Evolutionary conservation across 2,113 vertebrate species (phyloP).

Genomic region (Parotia lawesii): DNA sequence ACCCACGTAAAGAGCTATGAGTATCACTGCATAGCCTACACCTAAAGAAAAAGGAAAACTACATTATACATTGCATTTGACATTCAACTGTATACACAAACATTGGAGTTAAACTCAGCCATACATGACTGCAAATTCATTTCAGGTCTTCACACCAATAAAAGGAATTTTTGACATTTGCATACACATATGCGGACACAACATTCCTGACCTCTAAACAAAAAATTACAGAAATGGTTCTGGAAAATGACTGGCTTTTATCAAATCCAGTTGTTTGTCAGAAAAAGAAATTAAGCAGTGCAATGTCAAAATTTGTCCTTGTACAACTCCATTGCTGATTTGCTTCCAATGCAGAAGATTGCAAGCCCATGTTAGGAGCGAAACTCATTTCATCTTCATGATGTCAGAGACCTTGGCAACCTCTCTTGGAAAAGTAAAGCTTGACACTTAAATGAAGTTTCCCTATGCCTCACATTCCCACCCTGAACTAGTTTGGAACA

Average conservation of each 20-base stretch:
- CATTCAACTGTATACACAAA: background rate
- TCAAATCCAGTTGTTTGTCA: background rate
- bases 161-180: background rate
- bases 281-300: slow-evolving; percentile 8
- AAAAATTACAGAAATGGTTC: background rate
- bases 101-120: background rate
- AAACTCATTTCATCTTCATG: slow-evolving; percentile 8
- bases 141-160: background rate
- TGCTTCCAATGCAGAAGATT: background rate
- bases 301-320: slow-evolving; percentile 1
- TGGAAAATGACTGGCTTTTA: slow-evolving; percentile 13
- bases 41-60: slow-evolving; percentile 72
- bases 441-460: background rate
- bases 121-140: background rate
- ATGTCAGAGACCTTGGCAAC: slow-evolving; percentile 30
- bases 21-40: slow-evolving; percentile 95
- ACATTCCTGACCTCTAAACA: background rate
- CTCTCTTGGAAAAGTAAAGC: slow-evolving; percentile 29
- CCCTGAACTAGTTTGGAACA: background rate
- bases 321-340: background rate
- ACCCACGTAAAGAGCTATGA: slow-evolving; percentile 96
- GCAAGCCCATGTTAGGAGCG: slow-evolving; percentile 22
- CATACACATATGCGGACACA: background rate
- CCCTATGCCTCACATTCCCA: background rate
- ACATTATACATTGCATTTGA: background rate